A percentile compares a stretch with the other conserved stretches of the same genome.
These are phyloP conservation scores for Bradysia coprophila DNA, from an alignment of 1,140 invertebrate species.

Conservation along the genomic window DNA sequence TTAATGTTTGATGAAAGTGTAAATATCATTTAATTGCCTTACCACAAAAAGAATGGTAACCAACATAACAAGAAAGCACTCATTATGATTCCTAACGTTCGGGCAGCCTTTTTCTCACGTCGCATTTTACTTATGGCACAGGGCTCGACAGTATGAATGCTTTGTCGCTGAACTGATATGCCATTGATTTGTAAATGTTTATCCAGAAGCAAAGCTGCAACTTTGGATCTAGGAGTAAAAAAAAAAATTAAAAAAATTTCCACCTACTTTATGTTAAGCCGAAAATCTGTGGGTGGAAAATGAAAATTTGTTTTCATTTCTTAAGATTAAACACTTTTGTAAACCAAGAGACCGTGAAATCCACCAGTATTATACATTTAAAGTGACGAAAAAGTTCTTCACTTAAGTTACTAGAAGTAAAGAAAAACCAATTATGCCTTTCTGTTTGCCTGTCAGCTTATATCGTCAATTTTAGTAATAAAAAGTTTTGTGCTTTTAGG, in stretches of 20 bases:
- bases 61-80: conserved; percentile 84
- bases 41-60: conserved; percentile 90
- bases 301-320: too few relatives aligned
- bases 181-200: conserved; percentile 77
- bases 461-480: too few relatives aligned
- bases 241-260: conserved; percentile 4
- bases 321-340: too few relatives aligned
- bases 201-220: conserved; percentile 61
- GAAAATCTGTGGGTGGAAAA: neutral
- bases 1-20: conserved; percentile 14
- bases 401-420: too few relatives aligned
- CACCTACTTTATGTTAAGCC: neutral
- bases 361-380: too few relatives aligned
- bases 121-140: conserved; percentile 60
- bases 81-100: conserved; percentile 91
- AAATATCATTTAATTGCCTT: too few relatives aligned
- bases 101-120: conserved; percentile 80
- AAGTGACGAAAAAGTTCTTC: too few relatives aligned
- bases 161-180: conserved; percentile 47
- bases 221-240: conserved; percentile 51
- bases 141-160: conserved; percentile 37
- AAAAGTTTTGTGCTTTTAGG: too few relatives aligned
- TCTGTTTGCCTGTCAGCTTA: too few relatives aligned
- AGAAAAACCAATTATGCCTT: too few relatives aligned
- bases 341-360: too few relatives aligned